These are phyloP conservation scores for Heloderma charlesbogerti DNA, from an alignment of 2,113 vertebrate genomes.

Conservation along the genomic window DNA sequence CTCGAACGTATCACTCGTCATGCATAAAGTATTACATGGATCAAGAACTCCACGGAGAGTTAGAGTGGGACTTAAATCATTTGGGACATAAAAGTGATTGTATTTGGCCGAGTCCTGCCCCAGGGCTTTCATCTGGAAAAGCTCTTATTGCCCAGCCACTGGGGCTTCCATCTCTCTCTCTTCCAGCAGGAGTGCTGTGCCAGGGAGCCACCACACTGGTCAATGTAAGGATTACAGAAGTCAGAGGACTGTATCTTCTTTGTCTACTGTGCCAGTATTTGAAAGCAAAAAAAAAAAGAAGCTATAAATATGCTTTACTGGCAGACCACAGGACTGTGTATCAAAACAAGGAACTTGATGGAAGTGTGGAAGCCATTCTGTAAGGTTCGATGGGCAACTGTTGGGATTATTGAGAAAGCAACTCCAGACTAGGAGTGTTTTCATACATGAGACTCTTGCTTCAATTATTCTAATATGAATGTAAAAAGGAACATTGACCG, in stretches of 20 bases:
- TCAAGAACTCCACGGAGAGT: neutral
- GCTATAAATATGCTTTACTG: neutral
- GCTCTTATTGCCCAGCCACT: neutral
- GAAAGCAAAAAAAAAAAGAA: neutral
- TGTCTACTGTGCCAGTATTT: conserved; percentile 32
- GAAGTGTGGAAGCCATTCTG: neutral
- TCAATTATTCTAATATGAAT: neutral
- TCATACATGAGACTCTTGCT: neutral
- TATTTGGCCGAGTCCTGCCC: neutral
- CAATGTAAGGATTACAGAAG: neutral
- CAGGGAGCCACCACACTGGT: conserved; percentile 44
- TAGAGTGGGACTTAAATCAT: neutral
- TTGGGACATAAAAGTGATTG: neutral
- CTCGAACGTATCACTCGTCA: neutral
- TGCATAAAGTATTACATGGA: neutral
- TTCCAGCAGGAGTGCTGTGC: conserved; percentile 47
- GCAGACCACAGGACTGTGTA: conserved; percentile 9
- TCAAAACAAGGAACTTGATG: neutral
- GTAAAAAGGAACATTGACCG: neutral
- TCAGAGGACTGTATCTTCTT: conserved; percentile 55
- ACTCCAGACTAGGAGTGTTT: neutral
- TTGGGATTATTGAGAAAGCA: neutral
- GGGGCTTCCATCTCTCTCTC: conserved; percentile 13
- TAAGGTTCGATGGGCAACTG: neutral
- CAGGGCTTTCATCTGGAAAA: conserved; percentile 31